These are phyloP conservation scores for Genyomyrus donnyi DNA, from an alignment of 2,113 vertebrate species.

Conservation along the genomic window DNA sequence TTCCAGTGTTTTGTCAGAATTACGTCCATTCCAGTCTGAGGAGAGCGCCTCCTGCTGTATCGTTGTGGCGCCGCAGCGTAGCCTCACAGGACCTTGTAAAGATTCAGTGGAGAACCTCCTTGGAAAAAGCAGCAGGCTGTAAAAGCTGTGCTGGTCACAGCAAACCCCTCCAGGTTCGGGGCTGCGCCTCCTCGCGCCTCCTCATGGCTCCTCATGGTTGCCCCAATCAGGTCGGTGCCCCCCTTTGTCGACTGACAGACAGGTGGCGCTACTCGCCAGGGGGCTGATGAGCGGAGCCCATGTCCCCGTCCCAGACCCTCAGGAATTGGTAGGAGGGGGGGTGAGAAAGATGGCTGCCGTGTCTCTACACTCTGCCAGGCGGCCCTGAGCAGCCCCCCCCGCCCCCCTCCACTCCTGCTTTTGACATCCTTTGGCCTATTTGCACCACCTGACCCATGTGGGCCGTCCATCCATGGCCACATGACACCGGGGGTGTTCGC, in stretches of 20 bases:
- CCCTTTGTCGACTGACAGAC: neutral
- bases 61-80: neutral
- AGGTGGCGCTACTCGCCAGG: neutral
- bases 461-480: neutral
- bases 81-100: neutral
- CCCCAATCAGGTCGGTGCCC: neutral
- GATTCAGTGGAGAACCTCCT: neutral
- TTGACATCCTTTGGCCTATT: neutral
- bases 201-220: too few relatives aligned
- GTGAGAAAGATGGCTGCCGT: neutral
- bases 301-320: neutral
- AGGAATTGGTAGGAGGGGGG: neutral
- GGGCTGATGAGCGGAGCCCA: neutral
- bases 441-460: neutral
- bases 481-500: neutral
- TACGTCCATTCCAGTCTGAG: neutral
- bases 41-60: neutral
- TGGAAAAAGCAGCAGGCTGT: neutral
- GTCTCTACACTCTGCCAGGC: neutral
- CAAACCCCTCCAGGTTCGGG: neutral
- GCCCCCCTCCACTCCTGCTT: neutral
- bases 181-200: neutral
- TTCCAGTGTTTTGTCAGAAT: neutral
- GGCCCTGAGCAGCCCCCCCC: neutral
- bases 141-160: neutral